Base-by-base conservation (phyloP, 2,113 vertebrate species). In the Holacanthus passer region DNA sequence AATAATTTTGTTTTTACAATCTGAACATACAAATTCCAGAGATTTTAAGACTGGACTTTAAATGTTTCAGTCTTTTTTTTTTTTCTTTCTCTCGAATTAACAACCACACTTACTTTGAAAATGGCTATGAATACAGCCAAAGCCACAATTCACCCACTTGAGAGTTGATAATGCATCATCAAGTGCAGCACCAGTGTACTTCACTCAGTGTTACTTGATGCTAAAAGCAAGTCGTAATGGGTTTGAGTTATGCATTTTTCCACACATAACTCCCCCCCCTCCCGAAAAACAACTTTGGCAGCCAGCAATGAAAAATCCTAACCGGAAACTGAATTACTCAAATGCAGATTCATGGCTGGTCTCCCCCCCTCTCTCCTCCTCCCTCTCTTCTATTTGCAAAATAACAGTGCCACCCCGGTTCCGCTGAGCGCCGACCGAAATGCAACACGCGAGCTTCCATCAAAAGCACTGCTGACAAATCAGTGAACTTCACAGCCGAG, bases 91-190 rank as follows among this genome's bases (percentile, higher is more conserved):
- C 43, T 76, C 13, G 24, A 72, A 88, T 86, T 70, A 87, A 83
- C 86, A 87, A 84, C 74, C 48, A 59, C 53, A 74, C 58, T 68
- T 72, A 84, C 75, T 82, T 62, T 81, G 79, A 85, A 89, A 89
- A 81, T 5, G 59, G 37, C 62, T 76, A 37, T 75, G 79, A 87
- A 82, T 84, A 77, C 66, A 85, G 75, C 74, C 75, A 86, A 87
- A 88, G 73, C 87, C 87, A 82, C 82, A 91, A 90, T 91, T 90
- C 69, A 80, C 37, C 89, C 88, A 88, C 87, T 90, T 72, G 85
- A 91, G 87, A 88, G 84, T 80, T 83, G 88, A 88, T 94, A 92
- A 94, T 93, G 91, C 84, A 90, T 87, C 89, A 90, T 91, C 81
- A 86, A 93, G 92, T 89, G 77, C 81, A 80, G 60, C 76, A 84